These are phyloP conservation scores for Oxygymnocypris stewartii DNA, from an alignment of 2,113 vertebrate species.

Conservation along the genomic window DNA sequence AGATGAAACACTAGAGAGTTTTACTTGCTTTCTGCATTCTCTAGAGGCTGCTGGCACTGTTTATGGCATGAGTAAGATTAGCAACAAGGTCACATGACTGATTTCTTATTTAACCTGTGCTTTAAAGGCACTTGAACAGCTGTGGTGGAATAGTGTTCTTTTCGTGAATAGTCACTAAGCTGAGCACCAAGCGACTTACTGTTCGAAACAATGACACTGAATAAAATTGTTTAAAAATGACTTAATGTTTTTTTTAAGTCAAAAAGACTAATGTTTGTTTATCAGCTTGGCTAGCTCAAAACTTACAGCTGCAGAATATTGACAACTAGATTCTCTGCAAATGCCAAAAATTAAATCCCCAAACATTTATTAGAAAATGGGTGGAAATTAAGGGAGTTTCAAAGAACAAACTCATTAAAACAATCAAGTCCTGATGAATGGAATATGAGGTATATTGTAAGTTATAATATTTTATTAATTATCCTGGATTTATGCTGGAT, in stretches of 20 bases:
- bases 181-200: background rate
- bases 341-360: slow-evolving; percentile 18
- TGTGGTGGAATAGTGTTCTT: background rate
- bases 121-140: background rate
- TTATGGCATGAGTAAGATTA: slow-evolving; percentile 2
- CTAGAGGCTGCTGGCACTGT: background rate
- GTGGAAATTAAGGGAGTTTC: background rate
- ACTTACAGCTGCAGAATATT: background rate
- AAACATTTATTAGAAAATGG: background rate
- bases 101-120: slow-evolving; percentile 11
- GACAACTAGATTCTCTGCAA: background rate
- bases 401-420: background rate
- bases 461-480: background rate
- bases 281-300: slow-evolving; percentile 2
- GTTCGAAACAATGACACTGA: background rate
- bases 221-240: background rate
- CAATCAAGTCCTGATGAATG: background rate
- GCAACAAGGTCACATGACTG: background rate
- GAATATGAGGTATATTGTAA: background rate
- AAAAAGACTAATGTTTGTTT: background rate
- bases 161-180: background rate
- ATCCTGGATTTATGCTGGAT: background rate
- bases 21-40: slow-evolving; percentile 2
- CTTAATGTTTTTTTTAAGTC: background rate
- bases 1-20: slow-evolving; percentile 23